Evolutionary conservation across 1,140 invertebrate species (phyloP).

Genomic region (Drosophila novamexicana): DNA sequence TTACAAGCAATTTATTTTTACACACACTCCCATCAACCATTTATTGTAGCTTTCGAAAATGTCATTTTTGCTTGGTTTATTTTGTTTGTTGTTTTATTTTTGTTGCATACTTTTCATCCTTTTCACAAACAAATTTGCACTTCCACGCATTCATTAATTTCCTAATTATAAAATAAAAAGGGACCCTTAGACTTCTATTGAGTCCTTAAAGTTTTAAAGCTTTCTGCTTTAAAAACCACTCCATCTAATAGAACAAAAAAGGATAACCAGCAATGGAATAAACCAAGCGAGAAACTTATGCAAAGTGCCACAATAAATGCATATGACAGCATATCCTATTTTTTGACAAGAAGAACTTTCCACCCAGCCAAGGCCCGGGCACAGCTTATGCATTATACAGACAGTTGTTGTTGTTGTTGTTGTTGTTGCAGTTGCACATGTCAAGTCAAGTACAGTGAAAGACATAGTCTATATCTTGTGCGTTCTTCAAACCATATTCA

Average conservation of each 20-base stretch:
- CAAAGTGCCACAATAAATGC: conserved; percentile 64
- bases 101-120: conserved; percentile 48
- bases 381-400: conserved; percentile 48
- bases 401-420: conserved; percentile 30
- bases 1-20: conserved; percentile 79
- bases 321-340: conserved; percentile 74
- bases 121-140: conserved; percentile 78
- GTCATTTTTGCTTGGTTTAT: conserved; percentile 46
- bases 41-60: conserved; percentile 52
- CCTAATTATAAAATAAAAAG: conserved; percentile 56
- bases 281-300: conserved; percentile 36
- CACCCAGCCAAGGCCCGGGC: conserved; percentile 13
- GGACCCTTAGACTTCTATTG: background rate
- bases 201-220: conserved; percentile 6
- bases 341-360: conserved; percentile 68
- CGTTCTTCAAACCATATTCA: conserved; percentile 22
- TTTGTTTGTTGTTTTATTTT: conserved; percentile 19
- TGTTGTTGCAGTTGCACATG: conserved; percentile 55
- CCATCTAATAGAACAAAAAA: background rate
- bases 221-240: conserved; percentile 3
- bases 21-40: conserved; percentile 24
- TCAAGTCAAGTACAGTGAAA: conserved; percentile 30
- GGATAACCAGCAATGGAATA: background rate
- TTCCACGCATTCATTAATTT: conserved; percentile 78
- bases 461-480: background rate